Evolutionary conservation across 2,797 vertebrate species (phyloP).

Genomic region (Crenuchus spilurus): DNA sequence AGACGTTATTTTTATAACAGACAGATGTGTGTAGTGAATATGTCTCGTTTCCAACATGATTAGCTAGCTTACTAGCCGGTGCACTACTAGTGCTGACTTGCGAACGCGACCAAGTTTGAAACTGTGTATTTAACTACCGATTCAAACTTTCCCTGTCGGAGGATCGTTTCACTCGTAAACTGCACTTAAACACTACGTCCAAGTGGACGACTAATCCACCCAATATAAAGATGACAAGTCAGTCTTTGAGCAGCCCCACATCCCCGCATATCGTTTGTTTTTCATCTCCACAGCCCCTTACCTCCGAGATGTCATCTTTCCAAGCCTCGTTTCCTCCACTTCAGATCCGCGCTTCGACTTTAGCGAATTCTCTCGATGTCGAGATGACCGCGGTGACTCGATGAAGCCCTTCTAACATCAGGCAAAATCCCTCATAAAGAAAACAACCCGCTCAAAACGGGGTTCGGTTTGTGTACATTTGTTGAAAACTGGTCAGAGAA

Average conservation of each 20-base stretch:
- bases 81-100: conserved; percentile 32
- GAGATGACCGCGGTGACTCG: conserved; percentile 51
- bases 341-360: conserved; percentile 63
- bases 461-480: conserved; percentile 61
- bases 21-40: no score
- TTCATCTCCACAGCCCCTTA: conserved; percentile 62
- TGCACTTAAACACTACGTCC: background rate
- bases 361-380: conserved; percentile 63
- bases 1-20: no score
- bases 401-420: conserved; percentile 41
- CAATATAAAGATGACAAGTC: background rate
- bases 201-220: background rate
- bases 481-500: conserved; percentile 42
- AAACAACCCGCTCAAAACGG: conserved; percentile 64
- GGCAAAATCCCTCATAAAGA: conserved; percentile 69
- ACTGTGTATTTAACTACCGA: background rate
- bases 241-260: background rate
- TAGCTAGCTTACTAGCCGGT: conserved; percentile 19
- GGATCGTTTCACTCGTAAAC: background rate
- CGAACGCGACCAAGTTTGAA: conserved; percentile 16
- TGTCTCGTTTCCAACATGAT: no score
- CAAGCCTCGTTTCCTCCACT: conserved; percentile 71
- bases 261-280: background rate
- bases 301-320: conserved; percentile 84
- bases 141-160: conserved; percentile 11